These are phyloP conservation scores for Heliconius aoede DNA, from an alignment of 2,888 invertebrate genomes.

Conservation along the genomic window DNA sequence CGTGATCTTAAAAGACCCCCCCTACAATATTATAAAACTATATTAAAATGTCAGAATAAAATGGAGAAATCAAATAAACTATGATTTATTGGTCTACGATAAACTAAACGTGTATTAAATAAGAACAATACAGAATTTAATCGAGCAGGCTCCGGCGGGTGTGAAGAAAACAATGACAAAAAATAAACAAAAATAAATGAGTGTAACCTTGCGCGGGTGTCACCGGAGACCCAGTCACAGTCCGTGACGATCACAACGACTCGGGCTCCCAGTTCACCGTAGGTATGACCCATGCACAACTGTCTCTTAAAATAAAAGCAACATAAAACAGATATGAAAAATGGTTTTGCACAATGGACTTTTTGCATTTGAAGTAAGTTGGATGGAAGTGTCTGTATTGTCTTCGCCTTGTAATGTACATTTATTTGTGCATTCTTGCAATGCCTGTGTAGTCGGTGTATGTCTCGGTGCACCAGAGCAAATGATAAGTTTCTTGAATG, in stretches of 20 bases:
- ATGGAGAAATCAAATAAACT: not conserved
- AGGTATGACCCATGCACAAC: conserved; percentile 77
- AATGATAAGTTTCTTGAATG: conserved; percentile 2
- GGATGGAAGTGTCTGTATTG: conserved; percentile 20
- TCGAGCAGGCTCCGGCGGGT: conserved; percentile 42
- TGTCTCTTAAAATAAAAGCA: conserved; percentile 59
- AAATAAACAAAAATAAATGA: conserved; percentile 42
- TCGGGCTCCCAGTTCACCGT: conserved; percentile 75
- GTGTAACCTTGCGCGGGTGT: conserved; percentile 46
- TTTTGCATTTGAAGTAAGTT: conserved; percentile 20
- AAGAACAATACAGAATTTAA: conserved; percentile 42
- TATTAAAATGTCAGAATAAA: not conserved
- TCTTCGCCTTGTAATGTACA: not conserved
- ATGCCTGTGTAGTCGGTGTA: no score
- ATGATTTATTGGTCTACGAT: conserved; percentile 23
- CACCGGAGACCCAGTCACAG: conserved; percentile 38
- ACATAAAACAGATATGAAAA: conserved; percentile 52
- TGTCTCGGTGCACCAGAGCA: no score
- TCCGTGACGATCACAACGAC: conserved; percentile 59
- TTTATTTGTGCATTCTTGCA: no score
- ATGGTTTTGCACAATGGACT: conserved; percentile 32
- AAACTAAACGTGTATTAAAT: conserved; percentile 35
- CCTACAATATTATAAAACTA: not conserved
- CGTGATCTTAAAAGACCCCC: not conserved
- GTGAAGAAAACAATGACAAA: conserved; percentile 36